Evolutionary conservation across 2,888 invertebrate species (phyloP).

Genomic region (Hydriomena furcata): DNA sequence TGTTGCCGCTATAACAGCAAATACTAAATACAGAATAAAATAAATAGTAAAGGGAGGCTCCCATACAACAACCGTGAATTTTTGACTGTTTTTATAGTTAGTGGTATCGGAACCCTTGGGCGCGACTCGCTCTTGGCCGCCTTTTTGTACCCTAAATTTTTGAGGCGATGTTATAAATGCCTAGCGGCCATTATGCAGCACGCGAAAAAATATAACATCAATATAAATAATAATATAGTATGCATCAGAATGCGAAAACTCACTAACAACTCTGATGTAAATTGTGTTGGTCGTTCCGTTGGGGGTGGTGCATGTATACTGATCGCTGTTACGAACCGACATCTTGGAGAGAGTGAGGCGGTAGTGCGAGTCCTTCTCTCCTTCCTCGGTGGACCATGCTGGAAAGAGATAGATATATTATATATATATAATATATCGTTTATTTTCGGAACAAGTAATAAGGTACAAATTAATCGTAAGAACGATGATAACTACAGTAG

Average conservation of each 20-base stretch:
- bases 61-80: too few relatives aligned
- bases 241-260: constrained; percentile 52
- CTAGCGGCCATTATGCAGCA: not conserved
- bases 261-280: constrained; percentile 90
- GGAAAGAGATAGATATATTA: constrained; percentile 38
- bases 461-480: too few relatives aligned
- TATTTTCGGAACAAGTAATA: too few relatives aligned
- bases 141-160: too few relatives aligned
- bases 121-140: too few relatives aligned
- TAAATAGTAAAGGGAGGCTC: too few relatives aligned
- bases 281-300: constrained; percentile 91
- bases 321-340: constrained; percentile 91
- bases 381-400: constrained; percentile 90
- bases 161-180: too few relatives aligned
- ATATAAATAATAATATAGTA: constrained; percentile 9
- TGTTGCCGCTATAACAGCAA: too few relatives aligned
- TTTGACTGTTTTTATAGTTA: too few relatives aligned
- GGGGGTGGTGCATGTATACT: constrained; percentile 93
- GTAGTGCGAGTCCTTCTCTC: constrained; percentile 91
- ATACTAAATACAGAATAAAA: too few relatives aligned
- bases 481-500: too few relatives aligned
- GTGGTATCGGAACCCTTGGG: too few relatives aligned
- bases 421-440: not conserved
- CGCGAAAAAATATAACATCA: not conserved
- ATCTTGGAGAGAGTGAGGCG: constrained; percentile 92